Conservation (phyloP, 2,888 invertebrate species). For the Aspidiotus rigidus region DNA sequence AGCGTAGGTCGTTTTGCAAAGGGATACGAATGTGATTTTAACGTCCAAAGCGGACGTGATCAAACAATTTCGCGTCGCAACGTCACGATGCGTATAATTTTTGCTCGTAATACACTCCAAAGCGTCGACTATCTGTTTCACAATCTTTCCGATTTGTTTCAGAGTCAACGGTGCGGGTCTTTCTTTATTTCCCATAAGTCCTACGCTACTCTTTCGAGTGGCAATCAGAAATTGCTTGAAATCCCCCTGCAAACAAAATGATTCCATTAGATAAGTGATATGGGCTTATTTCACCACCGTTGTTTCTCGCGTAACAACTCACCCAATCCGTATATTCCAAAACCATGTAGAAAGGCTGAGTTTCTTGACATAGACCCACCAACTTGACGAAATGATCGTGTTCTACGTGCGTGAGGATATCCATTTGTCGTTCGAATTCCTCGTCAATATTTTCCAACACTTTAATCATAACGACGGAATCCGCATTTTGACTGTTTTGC, state of each 20-base stretch:
- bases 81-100: slow-evolving; percentile 77
- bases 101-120: slow-evolving; percentile 68
- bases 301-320: slow-evolving; percentile 40
- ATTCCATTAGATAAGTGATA: neutral
- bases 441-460: slow-evolving; percentile 66
- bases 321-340: slow-evolving; percentile 91
- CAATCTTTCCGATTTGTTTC: slow-evolving; percentile 57
- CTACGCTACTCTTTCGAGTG: slow-evolving; percentile 44
- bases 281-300: neutral
- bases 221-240: slow-evolving; percentile 78
- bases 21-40: slow-evolving; percentile 71
- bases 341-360: slow-evolving; percentile 80
- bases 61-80: slow-evolving; percentile 84
- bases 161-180: slow-evolving; percentile 41
- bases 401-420: slow-evolving; percentile 70
- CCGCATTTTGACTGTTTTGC: slow-evolving; percentile 45
- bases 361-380: slow-evolving; percentile 70
- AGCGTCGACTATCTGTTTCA: slow-evolving; percentile 68
- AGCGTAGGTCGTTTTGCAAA: slow-evolving; percentile 75
- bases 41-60: slow-evolving; percentile 71
- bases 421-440: slow-evolving; percentile 81
- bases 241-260: slow-evolving; percentile 60
- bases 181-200: slow-evolving; percentile 39
- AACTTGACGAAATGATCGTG: slow-evolving; percentile 72
- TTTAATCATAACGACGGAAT: slow-evolving; percentile 59